These are phyloP conservation scores for Actias luna DNA, from an alignment of 2,888 invertebrate species.

Conservation along the genomic window DNA sequence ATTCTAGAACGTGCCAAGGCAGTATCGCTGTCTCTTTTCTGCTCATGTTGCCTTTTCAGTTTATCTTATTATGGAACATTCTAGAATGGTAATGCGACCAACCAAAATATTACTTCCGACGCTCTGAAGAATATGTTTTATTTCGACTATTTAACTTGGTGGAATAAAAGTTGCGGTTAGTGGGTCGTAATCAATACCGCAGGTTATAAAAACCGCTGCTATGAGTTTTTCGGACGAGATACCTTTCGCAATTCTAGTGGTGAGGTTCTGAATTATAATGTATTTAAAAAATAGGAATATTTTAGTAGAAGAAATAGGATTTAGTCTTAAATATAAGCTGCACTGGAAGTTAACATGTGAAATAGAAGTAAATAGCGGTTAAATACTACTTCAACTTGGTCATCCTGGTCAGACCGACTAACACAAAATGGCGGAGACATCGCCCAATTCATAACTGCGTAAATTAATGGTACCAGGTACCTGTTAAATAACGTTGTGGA, in stretches of 20 bases:
- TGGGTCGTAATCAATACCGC: constrained; percentile 24
- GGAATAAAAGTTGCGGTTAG: constrained; percentile 28
- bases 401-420: background rate
- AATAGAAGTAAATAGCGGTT: background rate
- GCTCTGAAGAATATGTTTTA: constrained; percentile 11
- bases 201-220: constrained; percentile 17
- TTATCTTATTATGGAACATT: constrained; percentile 36
- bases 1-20: constrained; percentile 19
- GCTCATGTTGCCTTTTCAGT: constrained; percentile 33
- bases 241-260: constrained; percentile 51
- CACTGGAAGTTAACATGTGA: constrained; percentile 27
- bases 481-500: constrained; percentile 36
- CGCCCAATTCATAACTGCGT: constrained; percentile 62
- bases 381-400: background rate
- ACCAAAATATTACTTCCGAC: constrained; percentile 20
- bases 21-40: constrained; percentile 19
- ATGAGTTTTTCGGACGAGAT: constrained; percentile 33
- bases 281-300: constrained; percentile 29
- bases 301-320: constrained; percentile 37
- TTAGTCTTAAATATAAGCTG: constrained; percentile 44
- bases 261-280: constrained; percentile 42
- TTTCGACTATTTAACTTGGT: constrained; percentile 21
- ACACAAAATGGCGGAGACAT: constrained; percentile 62
- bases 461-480: constrained; percentile 36
- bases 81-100: constrained; percentile 46